Evolutionary conservation across 2,113 vertebrate species (phyloP).

Genomic region (Heptranchias perlo): DNA sequence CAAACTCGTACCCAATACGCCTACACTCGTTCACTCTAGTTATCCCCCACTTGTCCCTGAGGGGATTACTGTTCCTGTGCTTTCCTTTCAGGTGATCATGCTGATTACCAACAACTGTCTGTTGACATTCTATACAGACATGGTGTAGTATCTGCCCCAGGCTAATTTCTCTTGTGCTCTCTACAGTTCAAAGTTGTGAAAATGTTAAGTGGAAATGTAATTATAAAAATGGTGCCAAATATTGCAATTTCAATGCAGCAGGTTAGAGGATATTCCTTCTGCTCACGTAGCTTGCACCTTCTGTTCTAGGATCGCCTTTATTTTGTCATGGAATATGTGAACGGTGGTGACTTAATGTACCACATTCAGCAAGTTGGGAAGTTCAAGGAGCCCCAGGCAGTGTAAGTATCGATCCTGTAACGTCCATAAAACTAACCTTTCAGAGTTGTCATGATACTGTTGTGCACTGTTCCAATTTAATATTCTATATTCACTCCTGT

Average conservation of each 20-base stretch:
- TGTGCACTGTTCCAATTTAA: neutral
- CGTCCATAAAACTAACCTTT: neutral
- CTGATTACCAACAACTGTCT: neutral
- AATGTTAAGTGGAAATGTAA: neutral
- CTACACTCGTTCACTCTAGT: neutral
- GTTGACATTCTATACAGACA: neutral
- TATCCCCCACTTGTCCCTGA: neutral
- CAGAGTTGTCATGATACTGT: constrained; percentile 32
- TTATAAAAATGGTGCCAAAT: neutral
- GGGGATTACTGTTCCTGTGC: neutral
- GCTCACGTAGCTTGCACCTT: neutral
- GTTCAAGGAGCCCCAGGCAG: constrained; percentile 96
- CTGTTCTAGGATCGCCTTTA: constrained; percentile 83
- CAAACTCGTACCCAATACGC: neutral
- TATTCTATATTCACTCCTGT: neutral
- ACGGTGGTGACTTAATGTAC: constrained; percentile 96
- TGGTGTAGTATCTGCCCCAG: neutral
- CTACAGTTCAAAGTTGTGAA: neutral
- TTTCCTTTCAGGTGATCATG: neutral
- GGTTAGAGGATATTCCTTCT: neutral
- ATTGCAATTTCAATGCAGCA: too few species aligned
- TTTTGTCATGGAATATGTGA: constrained; percentile 99
- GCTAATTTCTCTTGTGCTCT: neutral
- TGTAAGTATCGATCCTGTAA: constrained; percentile 65
- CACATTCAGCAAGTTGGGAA: constrained; percentile 97